Conservation (phyloP, 2,888 invertebrate species). For the Autographa gamma region DNA sequence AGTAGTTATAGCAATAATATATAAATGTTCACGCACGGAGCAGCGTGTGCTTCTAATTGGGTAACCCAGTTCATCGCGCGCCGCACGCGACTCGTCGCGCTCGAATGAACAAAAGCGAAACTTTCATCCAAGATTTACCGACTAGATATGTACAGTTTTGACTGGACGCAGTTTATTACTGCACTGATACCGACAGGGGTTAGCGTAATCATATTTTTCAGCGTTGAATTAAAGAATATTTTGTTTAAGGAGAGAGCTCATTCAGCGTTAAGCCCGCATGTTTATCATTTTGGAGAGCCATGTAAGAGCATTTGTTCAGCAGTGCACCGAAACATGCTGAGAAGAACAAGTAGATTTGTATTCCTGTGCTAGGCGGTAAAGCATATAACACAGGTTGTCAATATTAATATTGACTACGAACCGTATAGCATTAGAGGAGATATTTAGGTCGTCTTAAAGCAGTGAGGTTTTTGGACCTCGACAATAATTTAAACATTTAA, state of each 20-base stretch:
- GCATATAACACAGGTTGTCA: no score
- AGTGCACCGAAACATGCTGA: no score
- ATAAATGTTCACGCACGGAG: constrained; percentile 47
- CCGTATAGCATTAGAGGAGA: no score
- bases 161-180: constrained; percentile 21
- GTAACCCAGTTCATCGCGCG: constrained; percentile 70
- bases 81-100: constrained; percentile 59
- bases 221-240: neutral
- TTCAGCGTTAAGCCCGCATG: neutral
- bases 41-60: constrained; percentile 58
- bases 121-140: constrained; percentile 67
- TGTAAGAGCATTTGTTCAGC: no score
- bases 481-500: no score
- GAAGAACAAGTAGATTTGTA: no score
- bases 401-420: no score
- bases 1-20: constrained; percentile 29
- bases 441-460: no score
- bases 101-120: constrained; percentile 61
- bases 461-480: no score
- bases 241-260: neutral
- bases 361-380: no score
- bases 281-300: no score
- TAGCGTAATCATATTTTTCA: neutral
- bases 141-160: constrained; percentile 52
- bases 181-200: constrained; percentile 11